Percentiles rank a stretch among this genome's conserved stretches.
These are phyloP conservation scores for Pachypsylla venusta DNA, from an alignment of 1,140 invertebrate species.

Conservation along the genomic window DNA sequence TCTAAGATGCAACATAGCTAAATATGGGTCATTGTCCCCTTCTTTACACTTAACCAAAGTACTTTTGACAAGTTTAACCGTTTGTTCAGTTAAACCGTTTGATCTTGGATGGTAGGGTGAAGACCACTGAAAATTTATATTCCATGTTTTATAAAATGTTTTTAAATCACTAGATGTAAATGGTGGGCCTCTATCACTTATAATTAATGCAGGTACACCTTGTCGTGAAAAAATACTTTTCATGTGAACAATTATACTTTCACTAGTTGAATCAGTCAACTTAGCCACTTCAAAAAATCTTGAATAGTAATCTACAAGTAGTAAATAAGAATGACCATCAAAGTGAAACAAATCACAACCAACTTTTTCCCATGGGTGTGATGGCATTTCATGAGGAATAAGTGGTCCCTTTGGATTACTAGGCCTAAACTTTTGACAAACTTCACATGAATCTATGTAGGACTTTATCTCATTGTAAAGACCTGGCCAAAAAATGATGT, in stretches of 20 bases:
- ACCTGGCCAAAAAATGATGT: too few species aligned
- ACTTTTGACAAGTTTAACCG: conserved; percentile 13
- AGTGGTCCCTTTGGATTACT: conserved; percentile 28
- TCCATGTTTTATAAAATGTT: not conserved
- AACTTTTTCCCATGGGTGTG: conserved; percentile 13
- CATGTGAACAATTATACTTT: conserved; percentile 15
- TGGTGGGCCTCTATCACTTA: conserved; percentile 24
- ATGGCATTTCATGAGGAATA: conserved; percentile 11
- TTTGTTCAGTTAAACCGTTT: too few species aligned
- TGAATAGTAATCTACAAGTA: conserved; percentile 18
- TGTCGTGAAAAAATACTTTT: conserved; percentile 23
- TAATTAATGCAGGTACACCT: conserved; percentile 24
- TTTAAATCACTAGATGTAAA: not conserved
- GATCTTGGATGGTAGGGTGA: not conserved
- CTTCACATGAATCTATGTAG: conserved; percentile 28
- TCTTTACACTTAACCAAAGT: conserved; percentile 12
- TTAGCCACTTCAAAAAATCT: conserved; percentile 11
- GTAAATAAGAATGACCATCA: conserved; percentile 8
- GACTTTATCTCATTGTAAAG: too few species aligned
- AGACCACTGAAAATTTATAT: not conserved
- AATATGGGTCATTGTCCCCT: not conserved
- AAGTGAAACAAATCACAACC: conserved; percentile 15
- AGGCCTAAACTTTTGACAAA: conserved; percentile 26
- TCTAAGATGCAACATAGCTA: conserved; percentile 12
- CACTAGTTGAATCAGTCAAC: not conserved